Base-by-base conservation (phyloP, 2,888 invertebrate genomes). In the Dexiosoma caninum region DNA sequence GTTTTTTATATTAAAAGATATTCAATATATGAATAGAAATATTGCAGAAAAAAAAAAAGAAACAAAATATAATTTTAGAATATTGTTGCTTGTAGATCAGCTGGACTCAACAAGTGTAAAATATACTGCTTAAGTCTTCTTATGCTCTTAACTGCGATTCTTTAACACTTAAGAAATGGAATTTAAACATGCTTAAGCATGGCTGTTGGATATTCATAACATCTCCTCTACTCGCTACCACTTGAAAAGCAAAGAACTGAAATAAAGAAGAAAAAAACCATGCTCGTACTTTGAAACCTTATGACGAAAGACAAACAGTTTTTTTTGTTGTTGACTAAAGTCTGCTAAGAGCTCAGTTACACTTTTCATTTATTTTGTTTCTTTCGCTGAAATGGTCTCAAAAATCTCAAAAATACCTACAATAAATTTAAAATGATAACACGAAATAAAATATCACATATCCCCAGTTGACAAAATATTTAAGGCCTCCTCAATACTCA, bases 121-220 rank as follows among this genome's bases (percentile, higher is more conserved):
- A 49, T 37, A 1, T 6, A 46, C 62, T 62, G 32, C 2, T 10
- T 21, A 30, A 60, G 23, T 2, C 16, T 42, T n/a, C n/a, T 27
- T 1, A 35, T n/a, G 32, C 37, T 23, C 14, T 64, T 23, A 23
- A 0, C n/a, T 8, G 49, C 19, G 32, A 64, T 44, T 42, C 60
- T 44, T 19, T 62, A 2, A 42, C 4, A 0, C 21, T 27, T n/a
- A n/a, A 37, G 49, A 55, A 57, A 3, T 12, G 14, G 42, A 14
- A 42, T 60, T 49, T 51, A 16, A 51, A 42, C 23, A 32, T 23
- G 32, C 37, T 30, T 40, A 60, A 46, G 35, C 30, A 44, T 46
- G 35, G 8, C 32, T 74, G 44, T 55, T 27, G 14, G 64, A 55
- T n/a, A n/a, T 74, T 74, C 64, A 74, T 64, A 55, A 64, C 64